phyloP scores from a whole-genome alignment of 1,140 invertebrate species.

The Heliconius melpomene region DNA sequence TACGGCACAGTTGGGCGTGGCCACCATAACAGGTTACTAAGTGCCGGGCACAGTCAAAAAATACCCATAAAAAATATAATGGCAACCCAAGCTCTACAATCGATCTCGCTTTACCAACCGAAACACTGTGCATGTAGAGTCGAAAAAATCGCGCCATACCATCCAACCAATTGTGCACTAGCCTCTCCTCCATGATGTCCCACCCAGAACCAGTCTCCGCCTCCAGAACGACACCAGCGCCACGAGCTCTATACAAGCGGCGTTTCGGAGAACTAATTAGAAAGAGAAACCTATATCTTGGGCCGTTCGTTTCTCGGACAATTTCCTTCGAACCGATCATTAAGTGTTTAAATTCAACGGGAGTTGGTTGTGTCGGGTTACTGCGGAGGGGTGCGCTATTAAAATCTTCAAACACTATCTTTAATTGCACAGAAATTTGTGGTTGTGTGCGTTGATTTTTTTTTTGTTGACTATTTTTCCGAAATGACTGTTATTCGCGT shows the following conservation, averaged over 20 bases:
- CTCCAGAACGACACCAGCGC: conserved; percentile 58
- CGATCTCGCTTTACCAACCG: conserved; percentile 71
- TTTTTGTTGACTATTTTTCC: conserved; percentile 71
- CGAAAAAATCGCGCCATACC: conserved; percentile 68
- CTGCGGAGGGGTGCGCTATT: conserved; percentile 78
- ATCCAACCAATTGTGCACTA: conserved; percentile 49
- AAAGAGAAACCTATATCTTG: conserved; percentile 63
- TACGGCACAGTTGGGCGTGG: conserved; percentile 66
- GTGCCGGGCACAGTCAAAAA: conserved; percentile 73
- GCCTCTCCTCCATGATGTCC: conserved; percentile 53
- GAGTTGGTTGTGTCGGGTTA: conserved; percentile 80
- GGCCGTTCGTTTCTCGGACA: conserved; percentile 78
- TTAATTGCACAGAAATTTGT: conserved; percentile 80
- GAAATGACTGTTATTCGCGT: conserved; percentile 72
- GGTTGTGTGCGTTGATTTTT: conserved; percentile 73
- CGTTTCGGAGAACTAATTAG: conserved; percentile 65
- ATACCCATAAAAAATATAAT: conserved; percentile 80
- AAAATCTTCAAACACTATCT: conserved; percentile 81
- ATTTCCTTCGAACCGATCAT: conserved; percentile 79
- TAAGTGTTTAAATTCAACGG: conserved; percentile 80
- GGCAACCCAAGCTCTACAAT: conserved; percentile 67
- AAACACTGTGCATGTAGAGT: conserved; percentile 58
- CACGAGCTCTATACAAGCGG: conserved; percentile 65
- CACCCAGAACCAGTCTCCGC: conserved; percentile 54
- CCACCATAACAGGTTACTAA: conserved; percentile 73